phyloP scores from a whole-genome alignment of 2,888 invertebrate species.

The Leptinotarsa peninsularis region DNA sequence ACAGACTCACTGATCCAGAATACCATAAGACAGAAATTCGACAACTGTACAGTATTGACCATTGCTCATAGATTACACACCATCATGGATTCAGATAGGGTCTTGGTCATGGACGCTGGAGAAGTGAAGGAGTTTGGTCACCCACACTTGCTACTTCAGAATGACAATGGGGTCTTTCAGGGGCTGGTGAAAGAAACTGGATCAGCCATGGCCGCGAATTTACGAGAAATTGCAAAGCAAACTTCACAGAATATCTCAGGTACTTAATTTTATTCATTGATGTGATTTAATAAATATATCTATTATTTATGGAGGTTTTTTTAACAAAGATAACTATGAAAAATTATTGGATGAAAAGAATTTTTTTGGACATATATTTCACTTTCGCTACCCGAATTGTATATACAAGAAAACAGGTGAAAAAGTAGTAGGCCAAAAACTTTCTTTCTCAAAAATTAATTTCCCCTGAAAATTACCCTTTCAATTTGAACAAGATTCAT shows the following conservation, averaged over 20 bases:
- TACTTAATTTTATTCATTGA: not conserved
- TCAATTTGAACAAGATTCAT: too few species aligned
- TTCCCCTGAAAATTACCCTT: too few species aligned
- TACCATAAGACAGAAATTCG: constrained; percentile 80
- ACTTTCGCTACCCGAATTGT: too few species aligned
- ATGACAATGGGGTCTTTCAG: constrained; percentile 48
- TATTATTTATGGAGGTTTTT: not conserved
- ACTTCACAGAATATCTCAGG: constrained; percentile 4
- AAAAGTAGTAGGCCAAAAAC: too few species aligned
- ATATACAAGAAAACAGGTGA: too few species aligned
- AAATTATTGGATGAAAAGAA: too few species aligned
- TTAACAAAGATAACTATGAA: too few species aligned
- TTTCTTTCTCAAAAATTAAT: too few species aligned
- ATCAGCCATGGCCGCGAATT: constrained; percentile 52
- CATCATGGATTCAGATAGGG: constrained; percentile 86
- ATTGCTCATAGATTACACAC: constrained; percentile 87
- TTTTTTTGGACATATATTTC: too few species aligned
- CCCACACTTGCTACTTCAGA: constrained; percentile 75
- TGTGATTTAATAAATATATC: too few species aligned
- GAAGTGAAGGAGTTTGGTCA: constrained; percentile 80
- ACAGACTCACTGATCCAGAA: constrained; percentile 82
- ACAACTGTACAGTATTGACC: constrained; percentile 82
- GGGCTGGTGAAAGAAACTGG: constrained; percentile 78
- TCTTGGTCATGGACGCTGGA: constrained; percentile 84
- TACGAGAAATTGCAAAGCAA: constrained; percentile 49